Percentiles rank a stretch among this genome's conserved stretches.
Evolutionary conservation across 2,888 invertebrate genomes (phyloP).

Genomic region (Tetragonula carbonaria): DNA sequence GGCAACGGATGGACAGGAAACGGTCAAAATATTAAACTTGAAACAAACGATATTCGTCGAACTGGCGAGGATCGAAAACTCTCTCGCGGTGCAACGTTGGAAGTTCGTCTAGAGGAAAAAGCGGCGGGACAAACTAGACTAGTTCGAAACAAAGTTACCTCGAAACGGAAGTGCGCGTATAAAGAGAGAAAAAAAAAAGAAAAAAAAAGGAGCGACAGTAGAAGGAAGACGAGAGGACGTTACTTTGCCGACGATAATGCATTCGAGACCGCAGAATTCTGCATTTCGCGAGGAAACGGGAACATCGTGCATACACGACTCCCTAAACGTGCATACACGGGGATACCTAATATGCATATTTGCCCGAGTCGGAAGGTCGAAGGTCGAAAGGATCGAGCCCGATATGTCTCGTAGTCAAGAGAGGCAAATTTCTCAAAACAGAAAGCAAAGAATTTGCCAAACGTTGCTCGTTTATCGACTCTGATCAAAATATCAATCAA

Average conservation of each 20-base stretch:
- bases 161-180: conserved; percentile 41
- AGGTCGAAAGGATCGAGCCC: conserved; percentile 56
- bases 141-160: conserved; percentile 59
- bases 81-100: not conserved
- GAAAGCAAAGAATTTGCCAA: not conserved
- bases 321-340: conserved; percentile 1
- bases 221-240: not conserved
- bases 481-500: not conserved
- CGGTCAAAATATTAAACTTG: not conserved
- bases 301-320: conserved; percentile 26
- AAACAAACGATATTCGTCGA: not conserved
- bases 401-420: conserved; percentile 21
- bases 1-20: not conserved
- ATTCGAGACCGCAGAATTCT: conserved; percentile 58
- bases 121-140: conserved; percentile 22
- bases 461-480: not conserved
- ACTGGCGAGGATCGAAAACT: conserved; percentile 2
- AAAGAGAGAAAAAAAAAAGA: not conserved
- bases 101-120: conserved; percentile 35
- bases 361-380: conserved; percentile 53
- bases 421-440: conserved; percentile 6
- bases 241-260: conserved; percentile 60
- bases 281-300: conserved; percentile 46
- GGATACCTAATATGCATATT: conserved; percentile 22
- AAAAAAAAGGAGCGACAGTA: not conserved